Evolutionary conservation across 2,113 vertebrate genomes (phyloP), one percentile per base, ranked within the genome.

Genomic region (Coturnix japonica): DNA sequence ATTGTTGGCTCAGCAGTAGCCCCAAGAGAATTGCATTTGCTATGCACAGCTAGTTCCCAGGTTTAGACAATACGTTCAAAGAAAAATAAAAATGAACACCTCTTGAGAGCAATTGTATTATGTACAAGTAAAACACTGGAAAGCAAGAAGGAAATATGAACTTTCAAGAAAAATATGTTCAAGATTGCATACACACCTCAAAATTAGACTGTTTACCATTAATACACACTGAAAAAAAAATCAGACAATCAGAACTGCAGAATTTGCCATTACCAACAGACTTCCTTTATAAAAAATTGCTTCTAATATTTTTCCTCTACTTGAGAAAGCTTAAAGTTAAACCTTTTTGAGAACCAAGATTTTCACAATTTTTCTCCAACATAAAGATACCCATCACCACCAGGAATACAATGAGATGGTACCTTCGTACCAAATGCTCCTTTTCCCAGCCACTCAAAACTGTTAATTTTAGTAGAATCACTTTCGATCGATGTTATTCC

Each of bases 11-110:
- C 69, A 76, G 51, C 37, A 74, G 56, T 87, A 92, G 90, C 67
- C 87, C 84, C 81, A 80, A 80, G 46, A 93, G 89, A 95, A 92
- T 1, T 31, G 25, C 25, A 81, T 85, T 76, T 93, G 89, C 87
- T 77, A 90, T 67, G 78, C 91, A 92, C 43, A 91, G 67, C 7
- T 73, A 87, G 37, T 70, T 89, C 85, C 67, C 46, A 70, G 22
- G 23, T 89, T 93, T 92, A 85, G 60, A 89, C 13, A 92, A 31
- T 54, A 92, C 43, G n/a, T 66, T 63, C 4, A 53, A 81, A 84
- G 14, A 65, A 66, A 89, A 87, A 54, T 3, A 3, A 47, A 47
- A 47, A 47, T 47, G 43, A 73, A 25, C 21, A 60, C 31, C 70
- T 66, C 78, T 60, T 76, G 51, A 67, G 84, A 73, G 76, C 86